These are phyloP conservation scores for Neomicropteryx cornuta DNA, from an alignment of 1,140 invertebrate species.

Conservation along the genomic window DNA sequence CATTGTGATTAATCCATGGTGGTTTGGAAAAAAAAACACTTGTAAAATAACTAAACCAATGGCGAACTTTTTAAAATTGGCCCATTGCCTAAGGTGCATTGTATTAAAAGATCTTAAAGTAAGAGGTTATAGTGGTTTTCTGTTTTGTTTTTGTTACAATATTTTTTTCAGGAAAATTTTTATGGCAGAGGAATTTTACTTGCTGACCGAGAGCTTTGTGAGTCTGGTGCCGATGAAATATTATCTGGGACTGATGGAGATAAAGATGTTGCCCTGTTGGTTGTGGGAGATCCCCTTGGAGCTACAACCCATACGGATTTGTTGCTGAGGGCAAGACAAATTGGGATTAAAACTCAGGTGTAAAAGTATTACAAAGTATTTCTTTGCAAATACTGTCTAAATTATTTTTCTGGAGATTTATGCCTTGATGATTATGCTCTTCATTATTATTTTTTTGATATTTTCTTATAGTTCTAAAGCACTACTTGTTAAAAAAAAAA, in stretches of 20 bases:
- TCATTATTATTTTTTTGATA: not conserved
- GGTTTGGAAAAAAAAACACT: too few relatives aligned
- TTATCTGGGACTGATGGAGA: slow-evolving; percentile 60
- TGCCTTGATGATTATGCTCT: not conserved
- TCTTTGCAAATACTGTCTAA: not conserved
- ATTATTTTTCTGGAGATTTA: slow-evolving; percentile 1
- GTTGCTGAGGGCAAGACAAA: slow-evolving; percentile 76
- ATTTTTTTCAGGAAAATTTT: slow-evolving; percentile 66
- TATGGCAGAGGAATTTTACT: slow-evolving; percentile 71
- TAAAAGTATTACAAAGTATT: not conserved
- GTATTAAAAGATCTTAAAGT: too few relatives aligned
- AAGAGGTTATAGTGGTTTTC: too few relatives aligned
- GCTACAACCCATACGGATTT: slow-evolving; percentile 98
- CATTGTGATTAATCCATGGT: too few relatives aligned
- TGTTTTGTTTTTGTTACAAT: too few relatives aligned
- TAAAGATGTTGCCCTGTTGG: slow-evolving; percentile 80
- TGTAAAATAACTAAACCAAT: too few relatives aligned
- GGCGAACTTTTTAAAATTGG: too few relatives aligned
- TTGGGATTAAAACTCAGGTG: slow-evolving; percentile 48
- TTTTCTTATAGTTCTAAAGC: not conserved
- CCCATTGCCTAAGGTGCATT: too few relatives aligned
- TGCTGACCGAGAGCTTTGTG: slow-evolving; percentile 91
- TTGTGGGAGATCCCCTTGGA: slow-evolving; percentile 86
- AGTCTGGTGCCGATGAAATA: slow-evolving; percentile 77
- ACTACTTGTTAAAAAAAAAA: too few relatives aligned